A percentile compares a stretch with the other conserved stretches of the same genome.
phyloP scores from a whole-genome alignment of 2,888 invertebrate genomes.

The Fragum fragum region DNA sequence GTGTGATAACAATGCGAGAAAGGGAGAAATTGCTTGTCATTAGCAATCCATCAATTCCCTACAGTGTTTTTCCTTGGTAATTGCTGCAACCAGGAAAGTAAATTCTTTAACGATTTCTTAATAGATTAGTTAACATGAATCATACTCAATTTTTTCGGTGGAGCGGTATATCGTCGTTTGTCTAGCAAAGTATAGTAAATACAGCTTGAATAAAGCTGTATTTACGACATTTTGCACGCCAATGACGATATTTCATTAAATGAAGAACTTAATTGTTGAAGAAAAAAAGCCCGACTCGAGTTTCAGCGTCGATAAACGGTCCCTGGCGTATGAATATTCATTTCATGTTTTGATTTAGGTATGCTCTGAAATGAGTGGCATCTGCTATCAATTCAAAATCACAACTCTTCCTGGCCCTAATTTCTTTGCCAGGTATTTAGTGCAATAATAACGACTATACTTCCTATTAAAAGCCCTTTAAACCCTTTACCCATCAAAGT shows the following conservation, averaged over 20 bases:
- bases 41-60: no score
- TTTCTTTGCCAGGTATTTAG: constrained; percentile 30
- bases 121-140: no score
- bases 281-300: neutral
- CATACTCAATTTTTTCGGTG: no score
- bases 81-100: no score
- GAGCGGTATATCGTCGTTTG: no score
- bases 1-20: no score
- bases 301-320: neutral
- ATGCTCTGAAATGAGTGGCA: constrained; percentile 24
- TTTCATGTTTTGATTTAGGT: constrained; percentile 20
- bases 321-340: constrained; percentile 19
- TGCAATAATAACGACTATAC: constrained; percentile 8
- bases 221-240: no score
- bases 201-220: no score
- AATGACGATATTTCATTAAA: neutral
- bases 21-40: no score
- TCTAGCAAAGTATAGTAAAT: no score
- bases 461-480: neutral
- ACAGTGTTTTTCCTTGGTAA: no score
- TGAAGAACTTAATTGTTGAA: neutral
- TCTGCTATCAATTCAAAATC: constrained; percentile 27
- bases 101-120: no score
- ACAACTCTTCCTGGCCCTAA: constrained; percentile 10
- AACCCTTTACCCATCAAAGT: neutral